These are phyloP conservation scores for Reticulitermes speratus DNA, from an alignment of 1,140 invertebrate species.

Conservation along the genomic window DNA sequence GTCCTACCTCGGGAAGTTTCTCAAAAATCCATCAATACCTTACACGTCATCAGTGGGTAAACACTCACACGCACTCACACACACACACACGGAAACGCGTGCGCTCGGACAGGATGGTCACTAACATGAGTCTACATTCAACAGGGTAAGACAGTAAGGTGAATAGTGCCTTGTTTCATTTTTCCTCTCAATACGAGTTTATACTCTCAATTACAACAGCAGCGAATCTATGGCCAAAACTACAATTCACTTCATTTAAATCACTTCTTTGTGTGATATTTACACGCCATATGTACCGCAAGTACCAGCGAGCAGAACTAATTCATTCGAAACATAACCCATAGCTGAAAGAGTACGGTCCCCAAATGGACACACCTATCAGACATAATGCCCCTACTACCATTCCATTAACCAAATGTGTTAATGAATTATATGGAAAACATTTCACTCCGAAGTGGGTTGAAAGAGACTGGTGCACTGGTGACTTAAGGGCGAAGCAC, in stretches of 20 bases:
- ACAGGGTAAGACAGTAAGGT: too few relatives aligned
- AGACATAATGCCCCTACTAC: neutral
- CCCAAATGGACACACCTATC: neutral
- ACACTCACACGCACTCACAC: too few relatives aligned
- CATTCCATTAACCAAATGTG: neutral
- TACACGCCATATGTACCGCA: constrained; percentile 4
- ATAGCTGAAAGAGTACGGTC: neutral
- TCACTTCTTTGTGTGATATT: constrained; percentile 16
- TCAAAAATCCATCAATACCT: too few relatives aligned
- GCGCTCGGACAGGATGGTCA: too few relatives aligned
- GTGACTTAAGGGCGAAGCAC: neutral
- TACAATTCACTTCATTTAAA: constrained; percentile 2
- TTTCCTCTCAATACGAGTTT: neutral
- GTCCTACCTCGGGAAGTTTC: too few relatives aligned
- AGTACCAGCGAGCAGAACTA: neutral
- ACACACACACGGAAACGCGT: too few relatives aligned
- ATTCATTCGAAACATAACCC: neutral
- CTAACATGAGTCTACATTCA: too few relatives aligned
- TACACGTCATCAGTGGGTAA: too few relatives aligned
- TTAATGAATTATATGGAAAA: constrained; percentile 19
- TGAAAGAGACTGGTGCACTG: neutral
- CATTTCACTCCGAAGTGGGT: neutral
- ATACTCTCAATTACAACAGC: neutral
- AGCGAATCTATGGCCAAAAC: neutral
- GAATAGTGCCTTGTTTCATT: too few relatives aligned